Conservation (phyloP, 2,888 invertebrate genomes). For the Aleiodes alternator region DNA sequence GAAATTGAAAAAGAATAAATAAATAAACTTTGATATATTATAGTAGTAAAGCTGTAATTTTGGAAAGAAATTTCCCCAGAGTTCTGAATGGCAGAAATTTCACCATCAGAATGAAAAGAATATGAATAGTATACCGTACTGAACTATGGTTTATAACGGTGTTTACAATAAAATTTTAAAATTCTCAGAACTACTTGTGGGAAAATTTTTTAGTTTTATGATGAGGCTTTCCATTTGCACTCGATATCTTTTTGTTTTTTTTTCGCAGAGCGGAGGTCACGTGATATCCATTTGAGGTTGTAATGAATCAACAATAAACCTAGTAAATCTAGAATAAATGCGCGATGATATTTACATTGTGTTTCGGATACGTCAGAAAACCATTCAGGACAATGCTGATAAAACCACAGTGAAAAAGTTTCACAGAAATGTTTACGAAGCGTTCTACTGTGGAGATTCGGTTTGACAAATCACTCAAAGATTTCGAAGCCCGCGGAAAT, state of each 20-base stretch:
- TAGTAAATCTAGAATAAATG: slow-evolving; percentile 33
- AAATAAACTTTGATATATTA: too few relatives aligned
- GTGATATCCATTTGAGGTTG: slow-evolving; percentile 39
- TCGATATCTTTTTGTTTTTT: too few relatives aligned
- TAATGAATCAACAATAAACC: slow-evolving; percentile 25
- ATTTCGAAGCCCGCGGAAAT: slow-evolving; percentile 17
- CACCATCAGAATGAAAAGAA: too few relatives aligned
- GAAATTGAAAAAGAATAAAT: too few relatives aligned
- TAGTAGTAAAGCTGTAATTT: too few relatives aligned
- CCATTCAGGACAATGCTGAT: background rate
- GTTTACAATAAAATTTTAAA: too few relatives aligned
- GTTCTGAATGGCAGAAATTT: too few relatives aligned
- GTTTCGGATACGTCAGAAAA: slow-evolving; percentile 32
- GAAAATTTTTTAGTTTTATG: slow-evolving; percentile 28
- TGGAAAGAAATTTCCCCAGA: too few relatives aligned
- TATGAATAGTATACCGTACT: too few relatives aligned
- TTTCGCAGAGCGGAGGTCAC: too few relatives aligned
- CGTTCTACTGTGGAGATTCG: slow-evolving; percentile 22
- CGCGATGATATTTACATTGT: slow-evolving; percentile 16
- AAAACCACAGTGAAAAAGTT: background rate
- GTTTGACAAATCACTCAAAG: background rate
- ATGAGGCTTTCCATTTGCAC: background rate
- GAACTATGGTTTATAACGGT: too few relatives aligned
- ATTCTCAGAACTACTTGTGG: too few relatives aligned
- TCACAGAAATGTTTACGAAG: background rate